These are phyloP conservation scores for Thumatha senex DNA, from an alignment of 2,888 invertebrate genomes.

Conservation along the genomic window DNA sequence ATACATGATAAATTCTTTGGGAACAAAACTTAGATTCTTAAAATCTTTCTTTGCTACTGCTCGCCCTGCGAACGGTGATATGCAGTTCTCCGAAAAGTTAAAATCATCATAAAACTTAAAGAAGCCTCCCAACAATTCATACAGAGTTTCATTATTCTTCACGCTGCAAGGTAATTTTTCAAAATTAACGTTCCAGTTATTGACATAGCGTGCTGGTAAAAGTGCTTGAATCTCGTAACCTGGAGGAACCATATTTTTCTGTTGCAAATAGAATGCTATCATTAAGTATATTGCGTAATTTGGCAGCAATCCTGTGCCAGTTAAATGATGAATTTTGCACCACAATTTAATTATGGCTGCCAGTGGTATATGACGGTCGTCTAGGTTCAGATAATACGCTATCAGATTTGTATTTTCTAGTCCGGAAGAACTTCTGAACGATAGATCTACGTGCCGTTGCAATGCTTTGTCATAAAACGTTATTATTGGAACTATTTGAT, in stretches of 20 bases:
- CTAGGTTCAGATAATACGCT: slow-evolving; percentile 22
- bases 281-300: slow-evolving; percentile 7
- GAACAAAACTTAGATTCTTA: background rate
- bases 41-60: slow-evolving; percentile 1
- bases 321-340: slow-evolving; percentile 10
- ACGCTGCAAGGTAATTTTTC: background rate
- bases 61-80: slow-evolving; percentile 1
- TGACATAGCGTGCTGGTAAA: background rate
- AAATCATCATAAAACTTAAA: slow-evolving; percentile 46
- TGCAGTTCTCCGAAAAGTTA: slow-evolving; percentile 4
- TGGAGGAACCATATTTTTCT: slow-evolving; percentile 8
- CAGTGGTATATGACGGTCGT: slow-evolving; percentile 17
- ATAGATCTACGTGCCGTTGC: slow-evolving; percentile 18
- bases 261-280: slow-evolving; percentile 15
- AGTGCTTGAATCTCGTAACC: background rate
- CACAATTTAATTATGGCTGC: slow-evolving; percentile 29
- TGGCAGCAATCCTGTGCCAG: background rate
- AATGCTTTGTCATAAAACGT: slow-evolving; percentile 13
- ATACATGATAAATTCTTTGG: slow-evolving; percentile 6
- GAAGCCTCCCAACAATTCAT: slow-evolving; percentile 47
- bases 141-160: slow-evolving; percentile 19
- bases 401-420: slow-evolving; percentile 9
- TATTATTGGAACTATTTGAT: slow-evolving; percentile 1
- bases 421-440: slow-evolving; percentile 6
- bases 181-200: background rate